Base-by-base conservation (phyloP, 1,140 invertebrate genomes). In the Chironomus tepperi region DNA sequence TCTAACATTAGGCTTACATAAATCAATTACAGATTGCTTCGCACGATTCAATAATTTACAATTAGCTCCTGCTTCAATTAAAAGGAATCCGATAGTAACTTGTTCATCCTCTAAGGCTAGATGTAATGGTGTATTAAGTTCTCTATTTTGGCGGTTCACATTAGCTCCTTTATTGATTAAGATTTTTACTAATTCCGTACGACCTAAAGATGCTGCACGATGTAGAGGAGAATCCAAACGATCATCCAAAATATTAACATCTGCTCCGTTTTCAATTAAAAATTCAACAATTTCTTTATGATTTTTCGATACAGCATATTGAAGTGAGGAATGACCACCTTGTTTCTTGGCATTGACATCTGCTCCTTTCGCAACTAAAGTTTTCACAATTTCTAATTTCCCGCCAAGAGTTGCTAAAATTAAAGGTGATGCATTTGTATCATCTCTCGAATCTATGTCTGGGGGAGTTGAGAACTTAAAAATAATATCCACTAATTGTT, bases 31-130 rank as follows among this genome's bases (percentile, higher is more conserved):
- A 3, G 65, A 21, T 21, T 70, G 65, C 18, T 70, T 70, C 7
- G 65, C 65, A 70, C 65, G 65, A 75, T 76, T 76, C 21, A 75
- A 47, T 2, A 70, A 8, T 16, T 70, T 70, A 18, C 9, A 21
- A 74, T 76, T 67, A 43, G 76, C 76, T 43, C 75, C 75, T 74
- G 76, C 70, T n/a, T 76, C 74, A 5, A 77, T 24, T 10, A 78
- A 64, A 21, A 76, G 57, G 73, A 74, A 42, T 10, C 75, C 75
- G 42, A 74, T 72, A 19, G 75, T 57, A 9, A 65, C 10, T 21
- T 77, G 43, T 18, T 76, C 76, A 19, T 74, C 70, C 43, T 72
- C 73, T 21, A 75, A 73, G 19, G 75, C 75, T 70, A 75, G 72
- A 43, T 76, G 75, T 24, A 76, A 21, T n/a, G 74, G 65, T 6